Conservation (phyloP, 2,113 vertebrate genomes). For the Calypte anna region DNA sequence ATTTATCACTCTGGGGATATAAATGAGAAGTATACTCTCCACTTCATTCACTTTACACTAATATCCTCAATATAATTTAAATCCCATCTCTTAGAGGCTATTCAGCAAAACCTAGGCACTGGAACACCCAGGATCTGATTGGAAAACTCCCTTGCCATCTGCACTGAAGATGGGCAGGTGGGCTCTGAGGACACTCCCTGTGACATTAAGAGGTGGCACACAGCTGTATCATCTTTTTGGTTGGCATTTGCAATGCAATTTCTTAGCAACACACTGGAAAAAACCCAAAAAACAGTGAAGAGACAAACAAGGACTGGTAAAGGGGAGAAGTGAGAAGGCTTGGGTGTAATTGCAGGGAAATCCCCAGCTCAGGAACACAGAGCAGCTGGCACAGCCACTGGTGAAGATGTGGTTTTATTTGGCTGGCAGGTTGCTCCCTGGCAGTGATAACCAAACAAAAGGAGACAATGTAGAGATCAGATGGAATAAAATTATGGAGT, state of each 20-base stretch:
- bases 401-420: neutral
- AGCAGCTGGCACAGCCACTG: neutral
- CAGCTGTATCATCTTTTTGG: neutral
- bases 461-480: neutral
- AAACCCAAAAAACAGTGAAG: neutral
- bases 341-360: neutral
- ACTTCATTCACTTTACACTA: conserved; percentile 76
- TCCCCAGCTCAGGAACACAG: neutral
- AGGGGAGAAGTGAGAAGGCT: neutral
- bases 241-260: neutral
- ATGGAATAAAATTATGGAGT: neutral
- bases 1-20: conserved; percentile 75
- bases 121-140: neutral
- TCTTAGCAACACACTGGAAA: neutral
- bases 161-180: neutral
- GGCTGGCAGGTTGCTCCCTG: neutral
- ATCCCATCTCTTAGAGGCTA: conserved; percentile 69
- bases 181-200: neutral
- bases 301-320: neutral
- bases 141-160: neutral
- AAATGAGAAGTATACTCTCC: conserved; percentile 50
- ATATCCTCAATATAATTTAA: conserved; percentile 71
- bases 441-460: neutral
- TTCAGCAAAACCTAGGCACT: conserved; percentile 2
- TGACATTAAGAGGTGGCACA: neutral